A percentile compares a stretch with the other conserved stretches of the same genome.
These are phyloP conservation scores for Gila robusta DNA, from an alignment of 2,797 vertebrate genomes.

Conservation along the genomic window DNA sequence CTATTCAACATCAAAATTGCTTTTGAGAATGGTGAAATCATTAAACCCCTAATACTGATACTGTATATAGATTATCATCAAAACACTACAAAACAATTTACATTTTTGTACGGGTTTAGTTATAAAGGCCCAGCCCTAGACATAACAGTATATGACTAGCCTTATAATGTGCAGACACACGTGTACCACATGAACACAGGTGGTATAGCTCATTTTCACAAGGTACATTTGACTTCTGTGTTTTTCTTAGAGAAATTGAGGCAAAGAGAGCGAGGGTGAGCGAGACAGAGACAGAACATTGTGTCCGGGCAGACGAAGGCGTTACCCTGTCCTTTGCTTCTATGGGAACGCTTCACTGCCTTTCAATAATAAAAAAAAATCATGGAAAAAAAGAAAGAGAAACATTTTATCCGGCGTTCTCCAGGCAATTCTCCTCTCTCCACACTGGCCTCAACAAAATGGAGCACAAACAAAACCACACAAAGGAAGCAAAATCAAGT, in stretches of 20 bases:
- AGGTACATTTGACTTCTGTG: conserved; percentile 44
- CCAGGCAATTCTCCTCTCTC: conserved; percentile 66
- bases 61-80: not conserved
- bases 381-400: conserved; percentile 59
- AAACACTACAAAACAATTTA: not conserved
- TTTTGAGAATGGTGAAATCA: not conserved
- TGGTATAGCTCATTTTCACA: conserved; percentile 32
- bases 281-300: conserved; percentile 68
- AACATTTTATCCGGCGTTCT: conserved; percentile 65
- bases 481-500: conserved; percentile 64
- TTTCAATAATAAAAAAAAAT: conserved; percentile 76
- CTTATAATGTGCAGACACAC: conserved; percentile 5
- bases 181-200: conserved; percentile 15
- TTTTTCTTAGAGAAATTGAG: conserved; percentile 26
- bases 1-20: not conserved
- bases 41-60: not conserved
- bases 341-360: conserved; percentile 76
- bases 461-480: conserved; percentile 56
- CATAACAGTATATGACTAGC: conserved; percentile 28
- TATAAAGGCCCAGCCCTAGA: not conserved
- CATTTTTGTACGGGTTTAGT: not conserved
- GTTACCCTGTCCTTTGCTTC: conserved; percentile 76
- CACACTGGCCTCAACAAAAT: conserved; percentile 65
- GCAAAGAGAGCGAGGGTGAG: conserved; percentile 53
- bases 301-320: conserved; percentile 71